These are phyloP conservation scores for Calliopum simillimum DNA, from an alignment of 2,888 invertebrate genomes.

Conservation along the genomic window DNA sequence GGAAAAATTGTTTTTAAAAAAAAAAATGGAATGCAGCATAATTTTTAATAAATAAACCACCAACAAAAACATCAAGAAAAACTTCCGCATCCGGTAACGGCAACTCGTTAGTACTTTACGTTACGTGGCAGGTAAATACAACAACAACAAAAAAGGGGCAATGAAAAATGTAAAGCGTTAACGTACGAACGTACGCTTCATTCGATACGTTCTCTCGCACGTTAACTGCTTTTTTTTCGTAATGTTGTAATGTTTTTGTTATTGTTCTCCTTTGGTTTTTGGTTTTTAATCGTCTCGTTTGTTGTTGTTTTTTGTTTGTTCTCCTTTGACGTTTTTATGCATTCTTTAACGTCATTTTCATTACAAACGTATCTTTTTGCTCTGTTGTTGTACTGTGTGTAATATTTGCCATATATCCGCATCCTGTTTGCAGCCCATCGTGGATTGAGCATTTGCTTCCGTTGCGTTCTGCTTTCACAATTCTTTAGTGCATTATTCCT, in stretches of 20 bases:
- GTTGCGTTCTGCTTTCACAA: not conserved
- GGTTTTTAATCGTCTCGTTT: not conserved
- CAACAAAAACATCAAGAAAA: not conserved
- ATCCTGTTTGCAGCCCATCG: no score
- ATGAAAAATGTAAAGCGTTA: no score
- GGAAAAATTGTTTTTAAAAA: conserved; percentile 3
- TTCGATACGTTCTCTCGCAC: not conserved
- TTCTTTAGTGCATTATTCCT: no score
- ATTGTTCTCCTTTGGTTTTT: not conserved
- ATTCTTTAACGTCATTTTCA: not conserved
- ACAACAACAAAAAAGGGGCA: no score
- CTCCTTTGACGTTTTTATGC: not conserved
- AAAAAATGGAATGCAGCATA: not conserved
- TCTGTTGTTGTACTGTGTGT: conserved; percentile 8
- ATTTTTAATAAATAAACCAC: not conserved
- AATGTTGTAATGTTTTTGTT: not conserved
- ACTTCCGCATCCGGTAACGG: conserved; percentile 7
- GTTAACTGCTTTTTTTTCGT: not conserved
- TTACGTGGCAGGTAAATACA: not conserved
- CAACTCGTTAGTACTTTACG: not conserved
- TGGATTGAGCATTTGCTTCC: conserved; percentile 5
- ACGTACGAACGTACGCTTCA: not conserved
- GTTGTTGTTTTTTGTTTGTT: not conserved
- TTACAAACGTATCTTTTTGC: not conserved
- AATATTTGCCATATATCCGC: not conserved